phyloP scores from a whole-genome alignment of 2,888 invertebrate genomes.

The Drosophila anceps region DNA sequence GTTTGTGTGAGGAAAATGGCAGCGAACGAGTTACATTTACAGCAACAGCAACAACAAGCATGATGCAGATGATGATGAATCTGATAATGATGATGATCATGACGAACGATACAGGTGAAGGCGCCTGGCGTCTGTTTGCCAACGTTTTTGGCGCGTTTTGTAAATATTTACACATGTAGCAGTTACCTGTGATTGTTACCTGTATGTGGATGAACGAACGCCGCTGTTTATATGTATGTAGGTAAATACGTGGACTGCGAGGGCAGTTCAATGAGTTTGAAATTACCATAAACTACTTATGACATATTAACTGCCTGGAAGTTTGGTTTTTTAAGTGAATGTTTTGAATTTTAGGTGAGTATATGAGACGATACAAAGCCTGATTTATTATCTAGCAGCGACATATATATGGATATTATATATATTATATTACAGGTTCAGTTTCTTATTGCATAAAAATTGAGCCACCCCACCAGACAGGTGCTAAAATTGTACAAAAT shows the following conservation, averaged over 20 bases:
- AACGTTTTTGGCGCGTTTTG: slow-evolving; percentile 80
- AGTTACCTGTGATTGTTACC: slow-evolving; percentile 78
- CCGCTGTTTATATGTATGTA: slow-evolving; percentile 29
- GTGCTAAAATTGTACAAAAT: slow-evolving; percentile 5
- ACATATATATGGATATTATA: background rate
- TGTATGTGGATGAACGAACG: slow-evolving; percentile 16
- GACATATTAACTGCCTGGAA: too few species aligned
- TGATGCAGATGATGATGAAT: slow-evolving; percentile 35
- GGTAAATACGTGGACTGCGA: slow-evolving; percentile 29
- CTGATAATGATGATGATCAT: slow-evolving; percentile 30
- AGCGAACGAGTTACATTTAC: slow-evolving; percentile 53
- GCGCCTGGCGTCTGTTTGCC: slow-evolving; percentile 74
- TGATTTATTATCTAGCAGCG: background rate
- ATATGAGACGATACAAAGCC: background rate
- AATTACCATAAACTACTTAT: background rate
- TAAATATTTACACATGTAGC: slow-evolving; percentile 81
- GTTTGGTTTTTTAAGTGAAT: background rate
- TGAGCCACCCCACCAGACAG: slow-evolving; percentile 7
- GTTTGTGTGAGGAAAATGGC: slow-evolving; percentile 15
- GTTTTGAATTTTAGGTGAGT: background rate
- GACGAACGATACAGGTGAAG: slow-evolving; percentile 63
- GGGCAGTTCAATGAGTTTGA: slow-evolving; percentile 22
- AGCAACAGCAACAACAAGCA: slow-evolving; percentile 30
- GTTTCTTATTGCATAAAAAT: background rate
- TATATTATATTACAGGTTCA: background rate